These are phyloP conservation scores for Benthochromis sp. DNA, from an alignment of 2,113 vertebrate species.

Conservation along the genomic window DNA sequence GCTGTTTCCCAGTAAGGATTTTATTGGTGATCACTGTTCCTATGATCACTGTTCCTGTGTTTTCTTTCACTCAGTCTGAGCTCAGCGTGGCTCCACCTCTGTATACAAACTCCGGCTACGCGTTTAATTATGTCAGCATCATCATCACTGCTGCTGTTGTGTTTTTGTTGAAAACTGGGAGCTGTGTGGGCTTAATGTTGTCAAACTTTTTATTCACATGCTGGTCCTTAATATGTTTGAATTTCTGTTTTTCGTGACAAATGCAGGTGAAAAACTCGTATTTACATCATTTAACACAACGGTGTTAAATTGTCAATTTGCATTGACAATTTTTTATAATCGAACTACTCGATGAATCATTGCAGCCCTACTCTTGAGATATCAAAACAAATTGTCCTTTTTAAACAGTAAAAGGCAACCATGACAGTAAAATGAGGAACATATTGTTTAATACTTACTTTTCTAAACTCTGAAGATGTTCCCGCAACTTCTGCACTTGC, in stretches of 20 bases:
- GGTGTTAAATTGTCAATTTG: not conserved
- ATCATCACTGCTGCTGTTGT: not conserved
- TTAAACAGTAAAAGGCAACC: not conserved
- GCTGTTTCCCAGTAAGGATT: not conserved
- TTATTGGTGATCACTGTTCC: not conserved
- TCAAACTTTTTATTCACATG: not conserved
- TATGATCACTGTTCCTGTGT: not conserved
- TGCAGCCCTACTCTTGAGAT: not conserved
- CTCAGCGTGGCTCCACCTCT: not conserved
- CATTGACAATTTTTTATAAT: not conserved
- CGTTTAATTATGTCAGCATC: not conserved
- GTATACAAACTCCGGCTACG: not conserved
- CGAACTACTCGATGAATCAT: not conserved
- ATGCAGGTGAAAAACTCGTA: not conserved
- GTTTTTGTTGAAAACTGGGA: not conserved
- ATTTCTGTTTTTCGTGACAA: not conserved
- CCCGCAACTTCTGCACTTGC: slow-evolving; percentile 91
- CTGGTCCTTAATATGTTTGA: not conserved
- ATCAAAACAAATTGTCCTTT: not conserved
- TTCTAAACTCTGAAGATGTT: slow-evolving; percentile 95
- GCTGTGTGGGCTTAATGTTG: not conserved
- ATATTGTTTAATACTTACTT: slow-evolving; percentile 76
- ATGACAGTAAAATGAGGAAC: not conserved
- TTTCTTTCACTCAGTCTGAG: not conserved
- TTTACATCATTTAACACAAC: not conserved